Conservation (phyloP, 2,888 invertebrate species). For the Parnassius orleans region DNA sequence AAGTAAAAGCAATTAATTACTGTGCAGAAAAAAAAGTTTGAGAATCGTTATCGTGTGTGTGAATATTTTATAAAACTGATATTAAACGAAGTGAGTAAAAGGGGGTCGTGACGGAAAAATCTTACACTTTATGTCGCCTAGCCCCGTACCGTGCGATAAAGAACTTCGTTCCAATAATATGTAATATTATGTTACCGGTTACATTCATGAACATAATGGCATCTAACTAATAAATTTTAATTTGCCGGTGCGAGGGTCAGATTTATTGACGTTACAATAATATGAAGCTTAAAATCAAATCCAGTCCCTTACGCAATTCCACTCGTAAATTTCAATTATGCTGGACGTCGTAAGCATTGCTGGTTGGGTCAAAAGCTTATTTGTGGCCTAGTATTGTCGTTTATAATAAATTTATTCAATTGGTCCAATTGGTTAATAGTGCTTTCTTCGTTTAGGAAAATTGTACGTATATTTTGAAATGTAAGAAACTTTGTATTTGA, state of each 20-base stretch:
- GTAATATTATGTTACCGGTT: background rate
- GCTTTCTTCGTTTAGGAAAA: no score
- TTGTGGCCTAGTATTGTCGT: conserved; percentile 22
- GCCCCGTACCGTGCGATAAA: no score
- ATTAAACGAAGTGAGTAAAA: no score
- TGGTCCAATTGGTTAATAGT: background rate
- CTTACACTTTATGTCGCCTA: no score
- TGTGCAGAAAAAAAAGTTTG: no score
- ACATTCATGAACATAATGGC: conserved; percentile 5
- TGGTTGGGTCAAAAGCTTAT: conserved; percentile 26
- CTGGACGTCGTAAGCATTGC: conserved; percentile 16
- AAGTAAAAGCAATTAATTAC: no score
- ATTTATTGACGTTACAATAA: conserved; percentile 13
- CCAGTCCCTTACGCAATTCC: conserved; percentile 18
- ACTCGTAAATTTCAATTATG: conserved; percentile 27
- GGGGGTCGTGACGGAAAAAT: no score
- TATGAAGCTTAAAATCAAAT: conserved; percentile 13
- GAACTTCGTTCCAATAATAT: no score
- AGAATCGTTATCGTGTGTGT: no score
- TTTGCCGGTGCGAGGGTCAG: conserved; percentile 4
- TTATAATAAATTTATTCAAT: conserved; percentile 13
- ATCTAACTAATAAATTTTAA: conserved; percentile 6
- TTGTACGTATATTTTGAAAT: no score
- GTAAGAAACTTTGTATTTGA: no score
- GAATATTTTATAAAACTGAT: no score